phyloP scores from a whole-genome alignment of 2,113 vertebrate species.

The Centropristis striata region DNA sequence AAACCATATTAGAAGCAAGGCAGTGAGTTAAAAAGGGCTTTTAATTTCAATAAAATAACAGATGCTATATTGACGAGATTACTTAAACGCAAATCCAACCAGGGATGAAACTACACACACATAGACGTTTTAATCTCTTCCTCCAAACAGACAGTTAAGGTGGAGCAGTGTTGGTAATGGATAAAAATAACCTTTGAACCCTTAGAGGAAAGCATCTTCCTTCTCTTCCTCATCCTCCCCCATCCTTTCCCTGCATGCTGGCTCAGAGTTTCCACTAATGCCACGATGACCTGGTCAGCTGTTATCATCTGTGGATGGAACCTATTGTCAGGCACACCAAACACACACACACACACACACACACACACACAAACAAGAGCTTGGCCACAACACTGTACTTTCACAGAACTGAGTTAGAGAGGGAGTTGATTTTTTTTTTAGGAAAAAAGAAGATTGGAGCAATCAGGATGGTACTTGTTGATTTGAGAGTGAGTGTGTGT shows the following conservation, averaged over 20 bases:
- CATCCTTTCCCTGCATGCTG: conserved; percentile 8
- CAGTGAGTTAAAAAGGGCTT: neutral
- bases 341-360: conserved; percentile 19
- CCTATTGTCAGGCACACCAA: conserved; percentile 13
- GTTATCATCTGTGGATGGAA: conserved; percentile 36
- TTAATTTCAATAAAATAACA: neutral
- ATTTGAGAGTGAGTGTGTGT: conserved; percentile 26
- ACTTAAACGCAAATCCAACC: too few species aligned
- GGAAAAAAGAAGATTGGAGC: conserved; percentile 17
- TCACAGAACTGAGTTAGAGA: conserved; percentile 14
- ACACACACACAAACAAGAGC: neutral
- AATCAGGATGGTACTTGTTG: conserved; percentile 28
- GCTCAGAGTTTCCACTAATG: conserved; percentile 70
- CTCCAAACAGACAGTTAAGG: conserved; percentile 25
- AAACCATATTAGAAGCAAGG: neutral
- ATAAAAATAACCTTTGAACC: conserved; percentile 75
- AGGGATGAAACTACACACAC: neutral
- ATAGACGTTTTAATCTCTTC: conserved; percentile 23
- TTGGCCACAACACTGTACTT: neutral
- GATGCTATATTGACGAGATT: too few species aligned
- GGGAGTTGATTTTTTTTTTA: conserved; percentile 20
- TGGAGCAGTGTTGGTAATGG: conserved; percentile 71
- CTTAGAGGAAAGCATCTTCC: conserved; percentile 71
- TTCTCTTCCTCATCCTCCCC: conserved; percentile 32
- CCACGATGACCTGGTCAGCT: conserved; percentile 38